These are phyloP conservation scores for Cactoblastis cactorum DNA, from an alignment of 2,888 invertebrate genomes.

Conservation along the genomic window DNA sequence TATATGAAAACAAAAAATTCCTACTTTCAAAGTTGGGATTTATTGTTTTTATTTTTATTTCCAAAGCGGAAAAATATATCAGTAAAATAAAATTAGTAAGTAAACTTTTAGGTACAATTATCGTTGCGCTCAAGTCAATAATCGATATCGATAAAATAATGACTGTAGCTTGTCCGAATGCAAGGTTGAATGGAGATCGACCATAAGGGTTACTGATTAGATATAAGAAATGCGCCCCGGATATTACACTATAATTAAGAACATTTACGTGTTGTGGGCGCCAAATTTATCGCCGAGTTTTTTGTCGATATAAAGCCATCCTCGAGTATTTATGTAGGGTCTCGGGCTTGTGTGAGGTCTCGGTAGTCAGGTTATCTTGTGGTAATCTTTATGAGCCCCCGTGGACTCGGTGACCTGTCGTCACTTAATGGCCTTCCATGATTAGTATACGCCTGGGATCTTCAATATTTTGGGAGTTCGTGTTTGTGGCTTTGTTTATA, in stretches of 20 bases:
- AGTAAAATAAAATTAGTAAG: constrained; percentile 11
- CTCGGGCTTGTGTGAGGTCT: constrained; percentile 71
- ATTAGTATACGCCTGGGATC: constrained; percentile 56
- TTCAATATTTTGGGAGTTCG: constrained; percentile 63
- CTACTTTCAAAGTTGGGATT: too few species aligned
- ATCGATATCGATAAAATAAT: constrained; percentile 52
- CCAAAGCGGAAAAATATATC: not conserved
- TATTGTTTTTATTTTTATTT: constrained; percentile 12
- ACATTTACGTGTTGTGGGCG: constrained; percentile 76
- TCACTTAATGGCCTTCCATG: constrained; percentile 71
- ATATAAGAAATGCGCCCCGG: constrained; percentile 60
- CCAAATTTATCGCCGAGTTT: constrained; percentile 78
- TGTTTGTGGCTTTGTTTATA: constrained; percentile 78
- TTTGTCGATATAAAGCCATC: constrained; percentile 75
- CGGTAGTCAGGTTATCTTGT: constrained; percentile 74
- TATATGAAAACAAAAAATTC: too few species aligned
- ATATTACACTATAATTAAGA: constrained; percentile 77
- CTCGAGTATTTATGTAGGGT: constrained; percentile 69
- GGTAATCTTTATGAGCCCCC: constrained; percentile 75
- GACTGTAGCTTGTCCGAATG: constrained; percentile 38
- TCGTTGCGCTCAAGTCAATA: constrained; percentile 40
- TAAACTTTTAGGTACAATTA: constrained; percentile 23
- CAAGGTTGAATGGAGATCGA: constrained; percentile 45
- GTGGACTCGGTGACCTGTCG: constrained; percentile 72
- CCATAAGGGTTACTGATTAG: constrained; percentile 68